These are phyloP conservation scores for Mugil cephalus DNA, from an alignment of 2,113 vertebrate genomes.

Conservation along the genomic window DNA sequence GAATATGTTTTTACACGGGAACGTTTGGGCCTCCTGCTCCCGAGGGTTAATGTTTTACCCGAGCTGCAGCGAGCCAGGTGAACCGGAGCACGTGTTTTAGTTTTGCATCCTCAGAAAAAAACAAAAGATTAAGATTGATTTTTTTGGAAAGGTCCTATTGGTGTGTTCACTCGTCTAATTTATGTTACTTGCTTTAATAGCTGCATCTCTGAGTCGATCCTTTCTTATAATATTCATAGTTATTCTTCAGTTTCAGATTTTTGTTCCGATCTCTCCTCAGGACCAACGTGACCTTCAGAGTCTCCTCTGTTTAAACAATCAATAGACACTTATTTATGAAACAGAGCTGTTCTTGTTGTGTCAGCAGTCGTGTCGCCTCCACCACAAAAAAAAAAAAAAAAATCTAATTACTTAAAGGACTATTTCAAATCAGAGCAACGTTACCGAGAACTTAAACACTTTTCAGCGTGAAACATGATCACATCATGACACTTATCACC, in stretches of 20 bases:
- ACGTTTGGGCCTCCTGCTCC: background rate
- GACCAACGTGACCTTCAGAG: slow-evolving; percentile 22
- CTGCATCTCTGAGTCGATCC: no score
- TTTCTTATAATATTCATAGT: no score
- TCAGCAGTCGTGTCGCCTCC: background rate
- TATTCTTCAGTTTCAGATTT: no score
- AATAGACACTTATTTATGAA: slow-evolving; percentile 67
- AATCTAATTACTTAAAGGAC: background rate
- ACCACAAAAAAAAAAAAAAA: no score
- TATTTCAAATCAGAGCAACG: fast-evolving
- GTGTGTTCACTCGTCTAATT: no score
- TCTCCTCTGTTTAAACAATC: slow-evolving; percentile 45
- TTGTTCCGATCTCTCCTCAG: background rate
- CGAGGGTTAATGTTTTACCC: slow-evolving; percentile 75
- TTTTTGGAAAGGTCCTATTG: no score
- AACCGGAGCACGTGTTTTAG: slow-evolving; percentile 41
- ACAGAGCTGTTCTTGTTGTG: slow-evolving; percentile 45
- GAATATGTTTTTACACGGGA: slow-evolving; percentile 4
- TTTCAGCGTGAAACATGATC: slow-evolving; percentile 3
- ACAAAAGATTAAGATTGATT: slow-evolving; percentile 6
- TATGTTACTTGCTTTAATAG: no score
- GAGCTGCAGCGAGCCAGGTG: slow-evolving; percentile 44
- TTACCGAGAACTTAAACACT: background rate
- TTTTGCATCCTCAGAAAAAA: slow-evolving; percentile 27
- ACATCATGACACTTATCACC: slow-evolving; percentile 23